Conservation (phyloP, 2,113 vertebrate genomes). For the Gymnarchus niloticus region DNA sequence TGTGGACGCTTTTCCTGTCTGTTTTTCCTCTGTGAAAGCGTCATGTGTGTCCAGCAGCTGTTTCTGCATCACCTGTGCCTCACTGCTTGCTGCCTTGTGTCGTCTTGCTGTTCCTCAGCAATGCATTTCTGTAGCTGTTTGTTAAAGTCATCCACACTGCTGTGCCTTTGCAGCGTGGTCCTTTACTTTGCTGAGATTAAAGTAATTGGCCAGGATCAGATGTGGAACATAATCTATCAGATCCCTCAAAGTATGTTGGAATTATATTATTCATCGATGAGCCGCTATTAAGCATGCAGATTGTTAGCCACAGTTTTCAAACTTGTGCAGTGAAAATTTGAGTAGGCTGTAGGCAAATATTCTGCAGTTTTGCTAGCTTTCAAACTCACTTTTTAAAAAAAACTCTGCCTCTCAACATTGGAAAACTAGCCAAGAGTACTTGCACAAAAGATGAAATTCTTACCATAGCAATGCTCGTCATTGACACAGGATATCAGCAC, state of each 20-base stretch:
- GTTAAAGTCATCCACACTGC: not conserved
- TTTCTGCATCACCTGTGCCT: too few relatives aligned
- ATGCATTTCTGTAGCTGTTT: not conserved
- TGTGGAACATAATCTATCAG: conserved; percentile 30
- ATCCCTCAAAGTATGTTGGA: conserved; percentile 38
- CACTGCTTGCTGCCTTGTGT: not conserved
- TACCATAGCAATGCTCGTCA: not conserved
- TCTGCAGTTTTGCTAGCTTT: not conserved
- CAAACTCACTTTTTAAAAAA: not conserved
- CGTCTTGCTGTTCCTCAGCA: not conserved
- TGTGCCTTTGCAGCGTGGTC: conserved; percentile 12
- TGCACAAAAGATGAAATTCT: too few relatives aligned
- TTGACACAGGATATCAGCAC: too few relatives aligned
- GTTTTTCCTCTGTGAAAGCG: not conserved
- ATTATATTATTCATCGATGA: conserved; percentile 38
- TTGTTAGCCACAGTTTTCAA: conserved; percentile 42
- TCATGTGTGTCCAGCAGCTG: not conserved
- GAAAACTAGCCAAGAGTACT: not conserved
- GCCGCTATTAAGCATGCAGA: conserved; percentile 30
- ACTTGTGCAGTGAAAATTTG: conserved; percentile 34
- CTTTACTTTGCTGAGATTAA: conserved; percentile 14
- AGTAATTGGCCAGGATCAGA: conserved; percentile 33
- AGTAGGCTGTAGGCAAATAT: conserved; percentile 24
- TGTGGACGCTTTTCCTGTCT: not conserved
- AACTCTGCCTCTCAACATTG: not conserved